phyloP scores from a whole-genome alignment of 2,113 vertebrate genomes.

The Varanus salvator region DNA sequence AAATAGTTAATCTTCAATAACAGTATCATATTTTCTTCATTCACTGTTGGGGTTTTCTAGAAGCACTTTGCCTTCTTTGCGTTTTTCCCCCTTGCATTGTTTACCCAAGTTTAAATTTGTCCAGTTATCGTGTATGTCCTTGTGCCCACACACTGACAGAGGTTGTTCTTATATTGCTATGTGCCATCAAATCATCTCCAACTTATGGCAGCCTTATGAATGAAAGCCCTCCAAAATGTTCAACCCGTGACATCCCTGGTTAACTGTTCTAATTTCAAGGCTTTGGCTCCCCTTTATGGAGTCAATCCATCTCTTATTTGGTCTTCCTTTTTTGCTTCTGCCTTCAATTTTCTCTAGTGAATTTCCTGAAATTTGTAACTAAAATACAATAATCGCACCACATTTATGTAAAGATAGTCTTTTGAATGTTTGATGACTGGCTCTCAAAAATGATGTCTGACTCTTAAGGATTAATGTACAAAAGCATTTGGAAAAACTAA shows the following conservation, averaged over 20 bases:
- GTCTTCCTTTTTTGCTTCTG: too few relatives aligned
- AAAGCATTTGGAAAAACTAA: constrained; percentile 1
- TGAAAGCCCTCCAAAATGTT: too few relatives aligned
- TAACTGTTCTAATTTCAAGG: too few relatives aligned
- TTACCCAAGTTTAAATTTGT: not conserved
- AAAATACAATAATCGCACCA: not conserved
- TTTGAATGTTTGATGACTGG: constrained; percentile 2
- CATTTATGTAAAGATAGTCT: not conserved
- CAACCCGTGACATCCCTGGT: too few relatives aligned
- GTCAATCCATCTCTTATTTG: too few relatives aligned
- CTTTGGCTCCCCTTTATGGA: too few relatives aligned
- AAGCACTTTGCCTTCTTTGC: not conserved
- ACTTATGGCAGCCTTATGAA: too few relatives aligned
- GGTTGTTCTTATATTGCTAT: not conserved
- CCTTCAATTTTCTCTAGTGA: too few relatives aligned
- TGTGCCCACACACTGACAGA: not conserved
- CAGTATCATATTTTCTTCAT: not conserved
- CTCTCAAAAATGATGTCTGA: not conserved
- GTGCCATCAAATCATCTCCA: too few relatives aligned
- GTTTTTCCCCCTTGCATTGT: not conserved
- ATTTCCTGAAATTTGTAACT: not conserved
- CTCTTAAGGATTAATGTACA: not conserved
- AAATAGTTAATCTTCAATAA: not conserved
- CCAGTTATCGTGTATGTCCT: not conserved
- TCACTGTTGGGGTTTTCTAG: not conserved